Evolutionary conservation across 2,797 vertebrate species (phyloP).

Genomic region (Sphenopsis melanotis): DNA sequence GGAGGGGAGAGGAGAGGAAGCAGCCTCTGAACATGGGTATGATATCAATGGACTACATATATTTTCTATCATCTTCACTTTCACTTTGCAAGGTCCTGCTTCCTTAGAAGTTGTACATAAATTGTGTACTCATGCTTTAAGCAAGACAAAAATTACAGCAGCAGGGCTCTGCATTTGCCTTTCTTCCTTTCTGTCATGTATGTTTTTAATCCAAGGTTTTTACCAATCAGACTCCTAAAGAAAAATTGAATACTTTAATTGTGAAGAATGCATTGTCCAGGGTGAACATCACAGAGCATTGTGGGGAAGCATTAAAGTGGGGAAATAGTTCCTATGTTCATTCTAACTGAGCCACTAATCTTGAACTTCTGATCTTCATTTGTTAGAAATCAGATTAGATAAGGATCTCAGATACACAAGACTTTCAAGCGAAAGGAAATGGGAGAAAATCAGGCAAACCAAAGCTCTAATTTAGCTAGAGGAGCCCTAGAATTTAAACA

Average conservation of each 20-base stretch:
- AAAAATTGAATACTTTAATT: background rate
- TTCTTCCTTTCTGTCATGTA: background rate
- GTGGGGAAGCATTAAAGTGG: background rate
- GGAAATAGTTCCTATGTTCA: background rate
- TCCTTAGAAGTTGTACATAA: background rate
- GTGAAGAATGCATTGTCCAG: background rate
- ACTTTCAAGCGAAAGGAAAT: background rate
- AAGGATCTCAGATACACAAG: background rate
- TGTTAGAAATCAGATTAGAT: background rate
- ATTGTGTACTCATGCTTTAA: background rate
- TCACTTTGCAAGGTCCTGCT: background rate
- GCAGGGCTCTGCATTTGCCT: background rate
- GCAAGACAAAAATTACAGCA: background rate
- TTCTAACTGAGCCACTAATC: background rate
- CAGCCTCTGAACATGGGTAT: background rate
- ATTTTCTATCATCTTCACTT: background rate
- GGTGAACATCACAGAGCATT: background rate
- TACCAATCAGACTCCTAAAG: background rate
- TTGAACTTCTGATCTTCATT: background rate
- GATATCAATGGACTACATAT: background rate
- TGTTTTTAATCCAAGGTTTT: background rate
- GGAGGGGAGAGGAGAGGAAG: background rate
- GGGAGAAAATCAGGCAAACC: background rate
- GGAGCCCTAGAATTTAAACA: background rate
- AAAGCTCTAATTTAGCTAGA: background rate